Evolutionary conservation across 2,888 invertebrate genomes (phyloP).

Genomic region (Polietes domitor): DNA sequence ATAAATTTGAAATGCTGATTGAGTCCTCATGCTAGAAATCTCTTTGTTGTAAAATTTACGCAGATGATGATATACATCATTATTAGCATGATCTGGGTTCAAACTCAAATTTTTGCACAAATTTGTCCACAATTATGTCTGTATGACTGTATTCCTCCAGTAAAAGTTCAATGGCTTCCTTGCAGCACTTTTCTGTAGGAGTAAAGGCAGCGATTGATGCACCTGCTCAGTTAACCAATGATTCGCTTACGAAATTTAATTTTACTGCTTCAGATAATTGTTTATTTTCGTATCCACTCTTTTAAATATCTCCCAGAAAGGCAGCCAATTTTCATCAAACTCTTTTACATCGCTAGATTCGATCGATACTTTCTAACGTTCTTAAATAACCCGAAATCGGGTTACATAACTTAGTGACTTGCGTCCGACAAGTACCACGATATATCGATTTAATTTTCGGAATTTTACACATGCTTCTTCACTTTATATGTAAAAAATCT

Average conservation of each 20-base stretch:
- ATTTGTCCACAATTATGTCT: slow-evolving; percentile 60
- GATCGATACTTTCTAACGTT: slow-evolving; percentile 30
- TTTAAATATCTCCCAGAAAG: slow-evolving; percentile 64
- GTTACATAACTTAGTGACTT: slow-evolving; percentile 52
- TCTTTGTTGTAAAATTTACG: slow-evolving; percentile 55
- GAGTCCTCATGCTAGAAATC: slow-evolving; percentile 52
- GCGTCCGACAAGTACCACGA: slow-evolving; percentile 24
- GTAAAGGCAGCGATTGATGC: slow-evolving; percentile 54
- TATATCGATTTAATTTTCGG: slow-evolving; percentile 22
- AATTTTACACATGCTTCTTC: slow-evolving; percentile 48
- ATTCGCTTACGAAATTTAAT: slow-evolving; percentile 58
- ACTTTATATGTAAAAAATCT: slow-evolving; percentile 48
- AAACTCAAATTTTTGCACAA: slow-evolving; percentile 47
- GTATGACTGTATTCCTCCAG: slow-evolving; percentile 57
- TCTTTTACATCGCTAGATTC: slow-evolving; percentile 31
- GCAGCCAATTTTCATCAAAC: slow-evolving; percentile 62
- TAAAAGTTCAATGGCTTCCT: slow-evolving; percentile 51
- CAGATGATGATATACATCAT: slow-evolving; percentile 33
- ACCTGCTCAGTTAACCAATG: slow-evolving; percentile 50
- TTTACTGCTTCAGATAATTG: slow-evolving; percentile 50
- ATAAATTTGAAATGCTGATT: slow-evolving; percentile 55
- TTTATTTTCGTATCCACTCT: slow-evolving; percentile 51
- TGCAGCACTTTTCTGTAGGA: slow-evolving; percentile 57
- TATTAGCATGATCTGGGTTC: slow-evolving; percentile 38
- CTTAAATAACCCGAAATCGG: slow-evolving; percentile 39